Conservation (phyloP, 2,888 invertebrate genomes). For the Tipula confusa region DNA sequence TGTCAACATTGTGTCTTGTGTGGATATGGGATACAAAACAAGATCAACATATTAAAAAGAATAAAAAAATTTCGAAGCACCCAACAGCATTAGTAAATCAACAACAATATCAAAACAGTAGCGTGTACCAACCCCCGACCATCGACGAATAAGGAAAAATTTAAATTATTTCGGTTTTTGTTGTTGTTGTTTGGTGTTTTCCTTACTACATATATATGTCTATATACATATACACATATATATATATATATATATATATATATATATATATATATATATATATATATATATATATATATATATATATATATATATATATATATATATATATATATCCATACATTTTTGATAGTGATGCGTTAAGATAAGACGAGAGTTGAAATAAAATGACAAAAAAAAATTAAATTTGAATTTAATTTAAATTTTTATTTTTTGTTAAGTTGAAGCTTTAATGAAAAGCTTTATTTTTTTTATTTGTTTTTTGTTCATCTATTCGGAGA, state of each 20-base stretch:
- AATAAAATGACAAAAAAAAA: constrained; percentile 20
- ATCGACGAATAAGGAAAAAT: background rate
- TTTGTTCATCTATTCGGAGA: background rate
- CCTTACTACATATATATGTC: background rate
- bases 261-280: too few species aligned
- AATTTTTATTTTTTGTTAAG: constrained; percentile 25
- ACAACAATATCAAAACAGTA: background rate
- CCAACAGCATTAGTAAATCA: background rate
- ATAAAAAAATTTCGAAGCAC: background rate
- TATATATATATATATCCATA: too few species aligned
- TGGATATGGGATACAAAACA: constrained; percentile 9
- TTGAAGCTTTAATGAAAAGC: constrained; percentile 20
- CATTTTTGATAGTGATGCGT: constrained; percentile 8
- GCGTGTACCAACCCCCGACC: background rate
- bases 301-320: too few species aligned
- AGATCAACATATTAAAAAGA: background rate
- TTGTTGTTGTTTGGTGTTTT: background rate
- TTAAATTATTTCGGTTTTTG: background rate
- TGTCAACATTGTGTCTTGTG: constrained; percentile 3
- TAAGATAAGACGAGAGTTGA: constrained; percentile 20
- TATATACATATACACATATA: too few species aligned
- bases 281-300: too few species aligned
- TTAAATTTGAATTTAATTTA: constrained; percentile 14
- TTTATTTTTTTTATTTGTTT: background rate
- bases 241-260: too few species aligned